These are phyloP conservation scores for Elephantulus edwardii DNA, from an alignment of 2,113 vertebrate species.

Conservation along the genomic window DNA sequence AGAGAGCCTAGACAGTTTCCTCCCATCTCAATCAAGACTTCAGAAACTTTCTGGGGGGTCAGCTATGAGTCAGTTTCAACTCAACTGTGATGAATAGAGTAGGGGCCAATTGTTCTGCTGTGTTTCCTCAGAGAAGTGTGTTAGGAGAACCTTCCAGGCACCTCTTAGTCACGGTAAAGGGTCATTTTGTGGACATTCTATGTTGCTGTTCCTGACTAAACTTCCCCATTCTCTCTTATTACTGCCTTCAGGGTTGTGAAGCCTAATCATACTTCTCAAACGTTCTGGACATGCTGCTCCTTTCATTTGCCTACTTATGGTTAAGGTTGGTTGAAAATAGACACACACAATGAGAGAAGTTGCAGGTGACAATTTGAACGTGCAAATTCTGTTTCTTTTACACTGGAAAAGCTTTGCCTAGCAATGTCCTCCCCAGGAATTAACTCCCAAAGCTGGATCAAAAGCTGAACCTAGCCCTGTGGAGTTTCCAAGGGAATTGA, in stretches of 20 bases:
- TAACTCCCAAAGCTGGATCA: slow-evolving; percentile 36
- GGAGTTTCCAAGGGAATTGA: neutral
- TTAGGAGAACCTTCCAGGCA: neutral
- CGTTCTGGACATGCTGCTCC: neutral
- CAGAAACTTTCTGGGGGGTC: too few relatives aligned
- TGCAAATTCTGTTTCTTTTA: slow-evolving; percentile 57
- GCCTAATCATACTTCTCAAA: neutral
- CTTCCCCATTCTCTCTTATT: neutral
- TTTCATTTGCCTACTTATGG: slow-evolving; percentile 53
- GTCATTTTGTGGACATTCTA: neutral
- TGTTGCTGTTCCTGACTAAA: neutral
- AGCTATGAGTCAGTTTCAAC: too few relatives aligned
- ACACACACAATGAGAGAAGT: neutral
- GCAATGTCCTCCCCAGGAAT: slow-evolving; percentile 33
- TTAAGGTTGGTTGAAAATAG: slow-evolving; percentile 30
- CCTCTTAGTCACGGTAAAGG: neutral
- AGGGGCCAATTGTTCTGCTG: neutral
- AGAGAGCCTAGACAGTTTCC: too few relatives aligned
- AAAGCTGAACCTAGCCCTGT: too few relatives aligned
- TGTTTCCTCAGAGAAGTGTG: neutral
- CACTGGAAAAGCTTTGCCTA: slow-evolving; percentile 58
- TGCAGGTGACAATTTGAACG: slow-evolving; percentile 1
- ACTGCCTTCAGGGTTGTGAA: slow-evolving; percentile 3
- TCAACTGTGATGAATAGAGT: too few relatives aligned
- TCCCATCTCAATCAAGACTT: too few relatives aligned